Conservation (phyloP, 2,888 invertebrate genomes). For the Aleiodes alternator region DNA sequence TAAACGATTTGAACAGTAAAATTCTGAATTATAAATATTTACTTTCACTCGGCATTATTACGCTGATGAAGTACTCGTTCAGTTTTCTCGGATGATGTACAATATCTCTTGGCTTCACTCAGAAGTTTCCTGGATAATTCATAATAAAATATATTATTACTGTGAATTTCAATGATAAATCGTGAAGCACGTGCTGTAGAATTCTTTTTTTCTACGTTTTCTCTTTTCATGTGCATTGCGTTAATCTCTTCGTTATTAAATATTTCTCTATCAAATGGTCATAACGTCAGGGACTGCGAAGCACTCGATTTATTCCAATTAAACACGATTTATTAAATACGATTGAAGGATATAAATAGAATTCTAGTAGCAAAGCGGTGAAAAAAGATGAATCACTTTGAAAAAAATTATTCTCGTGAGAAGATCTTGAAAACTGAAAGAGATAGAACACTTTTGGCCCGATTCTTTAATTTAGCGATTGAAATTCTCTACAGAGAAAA, state of each 20-base stretch:
- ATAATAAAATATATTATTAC: background rate
- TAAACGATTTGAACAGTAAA: background rate
- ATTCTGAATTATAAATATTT: background rate
- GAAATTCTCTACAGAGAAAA: too few species aligned
- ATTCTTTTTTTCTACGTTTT: background rate
- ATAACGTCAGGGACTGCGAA: background rate
- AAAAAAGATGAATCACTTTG: too few species aligned
- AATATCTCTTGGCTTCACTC: background rate
- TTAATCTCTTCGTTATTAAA: conserved; percentile 10
- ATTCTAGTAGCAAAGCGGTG: background rate
- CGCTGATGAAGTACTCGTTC: background rate
- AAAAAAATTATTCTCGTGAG: too few species aligned
- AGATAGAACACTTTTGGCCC: too few species aligned
- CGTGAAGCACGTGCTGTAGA: background rate
- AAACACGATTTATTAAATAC: background rate
- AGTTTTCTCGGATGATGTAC: background rate
- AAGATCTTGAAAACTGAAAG: too few species aligned
- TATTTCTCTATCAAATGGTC: conserved; percentile 7
- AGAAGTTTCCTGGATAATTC: conserved; percentile 4
- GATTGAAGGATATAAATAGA: background rate
- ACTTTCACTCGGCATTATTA: conserved; percentile 10
- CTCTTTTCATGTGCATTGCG: background rate
- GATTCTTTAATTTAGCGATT: too few species aligned
- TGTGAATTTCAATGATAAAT: background rate
- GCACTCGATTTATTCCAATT: background rate